These are phyloP conservation scores for Ophioderma brevispina DNA, from an alignment of 35 echinoderm and acorn worm species.

Conservation along the genomic window DNA sequence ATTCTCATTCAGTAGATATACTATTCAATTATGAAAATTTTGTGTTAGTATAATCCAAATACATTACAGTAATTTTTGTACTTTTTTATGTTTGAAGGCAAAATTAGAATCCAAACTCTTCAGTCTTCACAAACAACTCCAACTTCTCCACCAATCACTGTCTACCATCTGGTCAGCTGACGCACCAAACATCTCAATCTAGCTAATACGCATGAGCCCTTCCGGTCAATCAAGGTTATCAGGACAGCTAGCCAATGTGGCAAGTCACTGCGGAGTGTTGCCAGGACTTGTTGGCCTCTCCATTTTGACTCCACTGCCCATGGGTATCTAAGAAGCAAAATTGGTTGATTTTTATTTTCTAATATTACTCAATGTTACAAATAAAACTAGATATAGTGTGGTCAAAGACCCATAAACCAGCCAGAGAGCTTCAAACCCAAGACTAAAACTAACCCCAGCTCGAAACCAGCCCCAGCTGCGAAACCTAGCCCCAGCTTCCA, in stretches of 20 bases:
- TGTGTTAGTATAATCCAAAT: neutral
- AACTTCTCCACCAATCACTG: conserved; percentile 66
- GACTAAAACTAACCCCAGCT: too few species aligned
- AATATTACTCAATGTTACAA: too few species aligned
- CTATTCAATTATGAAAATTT: too few species aligned
- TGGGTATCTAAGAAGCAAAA: too few species aligned
- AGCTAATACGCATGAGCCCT: conserved; percentile 37
- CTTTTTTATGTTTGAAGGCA: conserved; percentile 34
- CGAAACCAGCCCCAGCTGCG: too few species aligned
- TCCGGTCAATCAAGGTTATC: conserved; percentile 58
- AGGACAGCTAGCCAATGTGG: conserved; percentile 39
- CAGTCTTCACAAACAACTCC: conserved; percentile 64
- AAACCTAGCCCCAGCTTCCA: too few species aligned
- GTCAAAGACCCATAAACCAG: too few species aligned
- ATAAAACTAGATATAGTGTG: too few species aligned
- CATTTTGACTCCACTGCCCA: conserved; percentile 83
- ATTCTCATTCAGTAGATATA: too few species aligned
- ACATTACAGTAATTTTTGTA: neutral
- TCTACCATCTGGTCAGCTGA: conserved; percentile 55
- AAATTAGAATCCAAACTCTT: conserved; percentile 97
- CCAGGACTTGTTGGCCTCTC: conserved; percentile 73
- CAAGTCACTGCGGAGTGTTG: conserved; percentile 67
- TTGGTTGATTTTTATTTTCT: too few species aligned
- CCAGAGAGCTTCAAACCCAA: too few species aligned
- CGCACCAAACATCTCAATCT: neutral